phyloP scores from a whole-genome alignment of 2,888 invertebrate genomes.

The Lasius platythorax region DNA sequence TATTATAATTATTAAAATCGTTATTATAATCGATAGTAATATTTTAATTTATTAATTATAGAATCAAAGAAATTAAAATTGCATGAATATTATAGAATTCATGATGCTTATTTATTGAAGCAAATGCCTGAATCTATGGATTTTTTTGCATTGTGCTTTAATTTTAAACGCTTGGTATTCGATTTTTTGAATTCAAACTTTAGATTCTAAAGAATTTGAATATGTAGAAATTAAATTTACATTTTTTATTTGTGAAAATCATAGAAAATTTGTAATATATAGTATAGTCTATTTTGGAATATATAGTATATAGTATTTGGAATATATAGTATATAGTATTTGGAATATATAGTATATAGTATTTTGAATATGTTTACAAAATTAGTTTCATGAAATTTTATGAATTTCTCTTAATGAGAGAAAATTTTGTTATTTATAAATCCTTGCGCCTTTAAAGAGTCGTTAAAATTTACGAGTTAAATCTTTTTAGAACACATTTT shows the following conservation, averaged over 20 bases:
- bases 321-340: too few species aligned
- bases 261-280: not conserved
- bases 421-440: not conserved
- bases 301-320: too few species aligned
- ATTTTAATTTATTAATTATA: slow-evolving; percentile 25
- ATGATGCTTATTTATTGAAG: slow-evolving; percentile 31
- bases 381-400: not conserved
- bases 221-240: not conserved
- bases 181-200: not conserved
- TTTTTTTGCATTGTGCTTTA: not conserved
- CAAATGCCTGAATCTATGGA: not conserved
- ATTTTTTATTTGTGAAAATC: not conserved
- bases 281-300: too few species aligned
- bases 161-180: not conserved
- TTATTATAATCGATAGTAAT: not conserved
- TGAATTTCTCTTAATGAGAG: too few species aligned
- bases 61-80: not conserved
- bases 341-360: too few species aligned
- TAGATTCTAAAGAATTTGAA: not conserved
- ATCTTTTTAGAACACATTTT: not conserved
- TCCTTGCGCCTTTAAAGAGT: not conserved
- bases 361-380: not conserved
- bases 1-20: not conserved
- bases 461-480: not conserved
- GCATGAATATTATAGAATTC: slow-evolving; percentile 24